A percentile compares a stretch with the other conserved stretches of the same genome.
These are phyloP conservation scores for Cottus gobio DNA, from an alignment of 2,113 vertebrate genomes.

Conservation along the genomic window DNA sequence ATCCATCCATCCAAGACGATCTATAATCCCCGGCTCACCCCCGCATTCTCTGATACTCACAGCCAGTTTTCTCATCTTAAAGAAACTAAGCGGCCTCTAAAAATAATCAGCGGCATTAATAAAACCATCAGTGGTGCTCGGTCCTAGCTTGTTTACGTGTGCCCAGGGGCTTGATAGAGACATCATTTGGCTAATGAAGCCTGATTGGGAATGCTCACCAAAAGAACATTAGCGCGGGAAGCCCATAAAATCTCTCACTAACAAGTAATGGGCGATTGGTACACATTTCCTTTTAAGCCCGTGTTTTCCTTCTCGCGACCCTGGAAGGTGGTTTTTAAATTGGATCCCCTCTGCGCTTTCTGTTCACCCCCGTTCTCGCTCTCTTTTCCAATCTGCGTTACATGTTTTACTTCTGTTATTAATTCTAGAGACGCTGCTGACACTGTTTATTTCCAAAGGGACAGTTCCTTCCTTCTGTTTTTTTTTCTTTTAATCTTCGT, in stretches of 20 bases:
- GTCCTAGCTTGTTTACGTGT: conserved; percentile 72
- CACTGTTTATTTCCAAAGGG: background rate
- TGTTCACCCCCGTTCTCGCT: background rate
- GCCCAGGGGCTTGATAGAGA: conserved; percentile 71
- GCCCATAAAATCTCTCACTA: conserved; percentile 65
- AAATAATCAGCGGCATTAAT: conserved; percentile 78
- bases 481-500: background rate
- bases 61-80: conserved; percentile 47
- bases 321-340: background rate
- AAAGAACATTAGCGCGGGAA: conserved; percentile 69
- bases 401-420: background rate
- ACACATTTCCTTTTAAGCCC: conserved; percentile 19
- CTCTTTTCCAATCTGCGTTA: background rate
- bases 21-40: conserved; percentile 25
- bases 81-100: conserved; percentile 67
- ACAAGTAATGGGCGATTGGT: conserved; percentile 50
- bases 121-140: conserved; percentile 68
- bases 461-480: background rate
- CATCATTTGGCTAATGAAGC: conserved; percentile 73
- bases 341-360: background rate
- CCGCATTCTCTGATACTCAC: conserved; percentile 12
- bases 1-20: no score
- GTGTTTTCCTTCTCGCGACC: background rate
- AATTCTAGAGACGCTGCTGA: background rate
- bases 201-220: conserved; percentile 69